These are phyloP conservation scores for Cepaea hortensis DNA, from an alignment of 2,888 invertebrate species.

Conservation along the genomic window DNA sequence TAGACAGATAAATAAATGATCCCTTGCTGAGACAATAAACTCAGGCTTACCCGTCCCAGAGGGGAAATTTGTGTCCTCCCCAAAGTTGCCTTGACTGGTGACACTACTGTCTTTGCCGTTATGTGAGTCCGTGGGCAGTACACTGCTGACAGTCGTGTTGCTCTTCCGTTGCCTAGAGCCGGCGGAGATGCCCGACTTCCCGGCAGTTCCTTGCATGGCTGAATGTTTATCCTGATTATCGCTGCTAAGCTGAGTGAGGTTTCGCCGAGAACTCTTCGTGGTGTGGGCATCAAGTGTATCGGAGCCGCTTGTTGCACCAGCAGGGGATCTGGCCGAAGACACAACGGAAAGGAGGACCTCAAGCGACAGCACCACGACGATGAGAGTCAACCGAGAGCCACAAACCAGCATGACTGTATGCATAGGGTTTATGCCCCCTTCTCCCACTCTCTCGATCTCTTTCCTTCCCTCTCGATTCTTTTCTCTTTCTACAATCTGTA, in stretches of 20 bases:
- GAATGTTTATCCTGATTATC: neutral
- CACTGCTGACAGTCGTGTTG: neutral
- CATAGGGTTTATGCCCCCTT: neutral
- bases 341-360: conserved; percentile 6
- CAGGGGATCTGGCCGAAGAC: neutral
- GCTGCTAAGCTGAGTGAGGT: neutral
- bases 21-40: neutral
- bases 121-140: neutral
- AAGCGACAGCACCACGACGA: conserved; percentile 36
- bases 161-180: neutral
- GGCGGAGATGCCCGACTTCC: neutral
- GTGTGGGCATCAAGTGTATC: conserved; percentile 10
- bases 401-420: conserved; percentile 35
- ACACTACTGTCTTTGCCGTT: neutral
- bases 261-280: conserved; percentile 25
- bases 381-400: conserved; percentile 10
- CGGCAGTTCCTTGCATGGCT: neutral
- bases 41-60: conserved; percentile 22
- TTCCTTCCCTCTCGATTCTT: neutral
- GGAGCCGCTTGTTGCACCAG: conserved; percentile 28
- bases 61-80: neutral
- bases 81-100: neutral
- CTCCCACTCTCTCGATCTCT: neutral
- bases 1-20: no score
- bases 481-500: neutral